Evolutionary conservation across 2,797 vertebrate species (phyloP).

Genomic region (Channa striata): DNA sequence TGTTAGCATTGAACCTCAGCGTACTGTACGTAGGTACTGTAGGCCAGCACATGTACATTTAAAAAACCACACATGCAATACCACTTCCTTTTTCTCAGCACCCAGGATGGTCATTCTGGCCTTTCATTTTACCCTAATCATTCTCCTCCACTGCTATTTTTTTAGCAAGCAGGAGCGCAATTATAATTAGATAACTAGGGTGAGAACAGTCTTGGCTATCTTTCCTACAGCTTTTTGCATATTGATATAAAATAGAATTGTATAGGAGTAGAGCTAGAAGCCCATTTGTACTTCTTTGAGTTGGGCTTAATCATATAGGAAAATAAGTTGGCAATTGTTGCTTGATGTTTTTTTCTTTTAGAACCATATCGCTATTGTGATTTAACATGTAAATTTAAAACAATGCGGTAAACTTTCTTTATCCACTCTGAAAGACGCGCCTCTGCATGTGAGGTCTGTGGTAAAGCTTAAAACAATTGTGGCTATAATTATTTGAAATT

Average conservation of each 20-base stretch:
- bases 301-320: background rate
- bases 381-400: too few species aligned
- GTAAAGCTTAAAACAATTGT: too few species aligned
- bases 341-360: too few species aligned
- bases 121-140: slow-evolving; percentile 55
- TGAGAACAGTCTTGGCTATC: slow-evolving; percentile 32
- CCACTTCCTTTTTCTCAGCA: slow-evolving; percentile 16
- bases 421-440: too few species aligned
- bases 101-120: slow-evolving; percentile 7
- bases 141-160: slow-evolving; percentile 45
- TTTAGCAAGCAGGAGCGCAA: slow-evolving; percentile 41
- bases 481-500: too few species aligned
- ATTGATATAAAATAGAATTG: slow-evolving; percentile 29
- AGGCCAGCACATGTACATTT: background rate
- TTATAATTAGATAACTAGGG: slow-evolving; percentile 57
- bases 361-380: too few species aligned
- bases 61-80: slow-evolving; percentile 5
- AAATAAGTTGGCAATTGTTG: too few species aligned
- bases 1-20: too few species aligned
- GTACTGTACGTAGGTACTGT: too few species aligned
- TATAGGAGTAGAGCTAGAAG: slow-evolving; percentile 23
- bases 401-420: too few species aligned
- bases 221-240: slow-evolving; percentile 28
- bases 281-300: slow-evolving; percentile 16
- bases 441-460: too few species aligned